Base-by-base conservation (phyloP, 2,888 invertebrate species). In the Watsonalla binaria region DNA sequence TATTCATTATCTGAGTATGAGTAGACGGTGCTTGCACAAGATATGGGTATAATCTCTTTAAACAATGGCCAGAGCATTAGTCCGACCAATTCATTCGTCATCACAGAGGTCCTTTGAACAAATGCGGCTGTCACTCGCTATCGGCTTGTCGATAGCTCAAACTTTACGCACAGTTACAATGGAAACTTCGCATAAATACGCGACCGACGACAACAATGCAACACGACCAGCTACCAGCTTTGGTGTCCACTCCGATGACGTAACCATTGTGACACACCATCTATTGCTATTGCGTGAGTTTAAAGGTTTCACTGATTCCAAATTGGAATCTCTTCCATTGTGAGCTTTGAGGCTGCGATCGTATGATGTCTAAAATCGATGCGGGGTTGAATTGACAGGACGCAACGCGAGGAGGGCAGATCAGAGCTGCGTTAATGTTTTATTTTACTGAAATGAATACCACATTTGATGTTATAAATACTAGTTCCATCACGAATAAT, bases 81-180 rank as follows among this genome's bases (percentile, higher is more conserved):
- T 59, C 62, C 60, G 65, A 58, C 66, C 74, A 72, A 70, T 73
- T 72, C 69, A 69, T 54, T 62, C 61, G 62, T 58, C 68, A 65
- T 75, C 77, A 72, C 60, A 74, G 73, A 84, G 84, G 77, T 77
- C 76, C 75, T 82, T 81, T 83, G 79, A 82, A 80, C 79, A 80
- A 80, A 80, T 74, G 69, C 63, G 63, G 70, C 72, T 70, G 78
- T 78, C 78, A 72, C 63, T 61, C 78, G 76, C 73, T 87, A 87
- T 86, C 86, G 68, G 73, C 70, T 62, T 72, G 84, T 78, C 86
- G 82, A 86, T 84, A 80, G 76, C 84, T 88, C 82, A 82, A 89
- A 89, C 84, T 89, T 89, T 83, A 71, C 76, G 71, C 76, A 77
- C 79, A 70, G 65, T 64, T 66, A 87, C 87, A 86, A 88, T 80